Evolutionary conservation across 2,113 vertebrate species (phyloP).

Genomic region (Scopus umbretta): DNA sequence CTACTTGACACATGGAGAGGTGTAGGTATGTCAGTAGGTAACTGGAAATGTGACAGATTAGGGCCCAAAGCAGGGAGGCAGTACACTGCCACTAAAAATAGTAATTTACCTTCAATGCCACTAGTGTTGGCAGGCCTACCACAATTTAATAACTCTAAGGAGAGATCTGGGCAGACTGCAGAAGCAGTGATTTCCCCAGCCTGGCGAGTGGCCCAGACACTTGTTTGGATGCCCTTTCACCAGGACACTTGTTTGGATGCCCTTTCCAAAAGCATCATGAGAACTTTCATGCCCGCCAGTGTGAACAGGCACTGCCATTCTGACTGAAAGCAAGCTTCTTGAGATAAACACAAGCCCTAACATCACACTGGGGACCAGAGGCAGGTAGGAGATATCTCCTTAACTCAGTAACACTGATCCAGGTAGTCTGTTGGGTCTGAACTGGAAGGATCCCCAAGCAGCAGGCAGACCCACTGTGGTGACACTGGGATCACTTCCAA

Average conservation of each 20-base stretch:
- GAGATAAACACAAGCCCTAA: neutral
- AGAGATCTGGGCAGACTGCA: neutral
- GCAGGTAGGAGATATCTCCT: neutral
- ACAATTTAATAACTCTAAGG: neutral
- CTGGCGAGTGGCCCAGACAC: neutral
- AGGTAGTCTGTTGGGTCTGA: neutral
- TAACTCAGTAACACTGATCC: neutral
- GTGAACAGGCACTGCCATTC: neutral
- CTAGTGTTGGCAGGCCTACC: neutral
- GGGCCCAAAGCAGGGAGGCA: neutral
- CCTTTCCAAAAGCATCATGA: neutral
- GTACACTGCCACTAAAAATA: neutral
- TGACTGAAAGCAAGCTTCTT: neutral
- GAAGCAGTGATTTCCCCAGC: neutral
- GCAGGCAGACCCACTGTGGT: neutral
- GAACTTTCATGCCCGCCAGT: neutral
- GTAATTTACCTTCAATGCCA: neutral
- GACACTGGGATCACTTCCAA: neutral
- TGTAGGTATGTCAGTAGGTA: fast-evolving
- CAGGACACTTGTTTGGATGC: neutral
- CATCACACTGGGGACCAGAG: neutral
- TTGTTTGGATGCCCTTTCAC: neutral
- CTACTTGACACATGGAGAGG: neutral
- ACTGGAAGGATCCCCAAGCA: neutral
- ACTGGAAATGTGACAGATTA: neutral